Conservation (phyloP, 2,888 invertebrate species). For the Nebria salina region DNA sequence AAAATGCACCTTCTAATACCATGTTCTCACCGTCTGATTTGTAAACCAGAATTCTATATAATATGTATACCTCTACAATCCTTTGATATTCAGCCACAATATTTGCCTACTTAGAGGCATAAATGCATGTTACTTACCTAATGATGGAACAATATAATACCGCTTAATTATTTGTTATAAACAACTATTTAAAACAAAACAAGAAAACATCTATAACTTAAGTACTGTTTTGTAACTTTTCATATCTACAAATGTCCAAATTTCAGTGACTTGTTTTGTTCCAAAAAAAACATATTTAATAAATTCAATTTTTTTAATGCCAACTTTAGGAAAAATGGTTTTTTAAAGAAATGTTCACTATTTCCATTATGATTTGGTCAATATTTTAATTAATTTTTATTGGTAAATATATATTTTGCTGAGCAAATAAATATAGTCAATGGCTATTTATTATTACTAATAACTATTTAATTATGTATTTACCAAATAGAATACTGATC, state of each 20-base stretch:
- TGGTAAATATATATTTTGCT: too few relatives aligned
- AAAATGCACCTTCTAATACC: not conserved
- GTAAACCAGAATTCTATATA: not conserved
- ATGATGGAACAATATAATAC: conserved; percentile 19
- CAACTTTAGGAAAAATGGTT: not conserved
- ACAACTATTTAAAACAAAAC: not conserved
- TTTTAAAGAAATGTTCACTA: too few relatives aligned
- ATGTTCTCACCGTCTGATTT: not conserved
- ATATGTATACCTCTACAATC: not conserved
- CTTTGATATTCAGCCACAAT: conserved; percentile 29
- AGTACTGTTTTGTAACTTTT: not conserved
- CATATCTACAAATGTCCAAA: not conserved
- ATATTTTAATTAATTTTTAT: too few relatives aligned
- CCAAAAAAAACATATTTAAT: not conserved
- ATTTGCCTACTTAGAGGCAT: conserved; percentile 33
- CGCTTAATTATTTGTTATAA: conserved; percentile 25
- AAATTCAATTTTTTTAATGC: not conserved
- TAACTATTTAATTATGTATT: too few relatives aligned
- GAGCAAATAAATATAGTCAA: too few relatives aligned
- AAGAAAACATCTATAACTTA: not conserved
- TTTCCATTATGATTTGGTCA: too few relatives aligned
- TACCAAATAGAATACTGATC: not conserved
- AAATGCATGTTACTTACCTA: conserved; percentile 34
- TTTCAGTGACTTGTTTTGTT: not conserved
- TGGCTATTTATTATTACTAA: too few relatives aligned